Evolutionary conservation across 2,888 invertebrate species (phyloP), one percentile per base, ranked within the genome.

Genomic region (Cactoblastis cactorum): DNA sequence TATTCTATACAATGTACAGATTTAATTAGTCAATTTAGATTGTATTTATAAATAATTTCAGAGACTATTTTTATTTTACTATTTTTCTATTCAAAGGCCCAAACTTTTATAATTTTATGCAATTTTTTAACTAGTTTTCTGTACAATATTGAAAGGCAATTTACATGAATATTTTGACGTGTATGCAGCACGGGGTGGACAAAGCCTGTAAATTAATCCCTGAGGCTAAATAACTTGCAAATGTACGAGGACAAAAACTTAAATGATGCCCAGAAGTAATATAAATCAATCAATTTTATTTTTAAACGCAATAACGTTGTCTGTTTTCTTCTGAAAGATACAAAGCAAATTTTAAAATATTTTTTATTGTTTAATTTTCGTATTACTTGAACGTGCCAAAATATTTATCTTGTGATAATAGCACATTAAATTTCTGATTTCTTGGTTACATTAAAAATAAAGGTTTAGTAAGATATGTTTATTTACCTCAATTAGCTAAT

Each of bases 1-100:
- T 62, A 57, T 57, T 58, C 58, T 71, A 70, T 71, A 69, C 63
- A 65, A 59, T 74, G 73, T 77, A 77, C 75, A 77, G 71, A 63
- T 65, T 67, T 66, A 69, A 65, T 68, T 66, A 66, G 58, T 56
- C 55, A 60, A 63, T 57, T 52, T 52, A 49, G 56, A 63, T 61
- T 59, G 55, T 59, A 59, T 60, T 58, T 63, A 56, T 57, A 55
- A 55, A 52, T 45, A 51, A 60, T 52, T 57, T 58, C 58, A 52
- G 51, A 55, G 51, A 15, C 38, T 45, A 46, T 41, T 56, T 53
- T 57, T 57, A 54, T 59, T 59, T 56, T 52, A 48, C 38, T 9
- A 47, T 48, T 52, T 48, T 54, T 32, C 45, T 39, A 47, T 58
- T 50, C 53, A 46, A 45, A 28, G 41, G 17, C 14, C 17, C 37